Percentiles rank a stretch among this genome's conserved stretches.
Evolutionary conservation across 2,797 vertebrate genomes (phyloP).

Genomic region (Streptopelia turtur): DNA sequence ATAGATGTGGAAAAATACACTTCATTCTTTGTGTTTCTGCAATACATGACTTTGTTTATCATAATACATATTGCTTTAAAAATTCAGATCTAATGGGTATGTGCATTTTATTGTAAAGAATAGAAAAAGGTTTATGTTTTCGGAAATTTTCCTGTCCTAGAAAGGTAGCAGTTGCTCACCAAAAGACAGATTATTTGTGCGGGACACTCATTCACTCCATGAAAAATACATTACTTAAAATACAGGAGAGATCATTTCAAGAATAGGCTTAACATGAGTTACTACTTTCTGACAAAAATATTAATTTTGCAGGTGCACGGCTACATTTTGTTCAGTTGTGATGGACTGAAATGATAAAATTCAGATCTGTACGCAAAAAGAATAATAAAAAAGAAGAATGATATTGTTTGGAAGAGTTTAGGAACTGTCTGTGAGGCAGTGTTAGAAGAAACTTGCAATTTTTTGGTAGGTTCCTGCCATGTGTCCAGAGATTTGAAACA

Average conservation of each 20-base stretch:
- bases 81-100: background rate
- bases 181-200: background rate
- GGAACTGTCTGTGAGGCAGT: background rate
- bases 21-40: background rate
- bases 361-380: background rate
- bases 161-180: background rate
- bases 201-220: background rate
- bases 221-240: background rate
- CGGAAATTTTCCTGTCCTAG: background rate
- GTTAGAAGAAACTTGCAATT: constrained; percentile 36
- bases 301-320: background rate
- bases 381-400: background rate
- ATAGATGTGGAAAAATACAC: background rate
- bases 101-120: background rate
- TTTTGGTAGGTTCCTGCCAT: constrained; percentile 27
- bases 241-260: background rate
- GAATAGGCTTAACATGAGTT: background rate
- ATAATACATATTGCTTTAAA: background rate
- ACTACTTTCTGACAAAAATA: background rate
- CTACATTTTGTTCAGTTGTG: background rate
- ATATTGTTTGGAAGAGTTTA: background rate
- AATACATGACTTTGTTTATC: background rate
- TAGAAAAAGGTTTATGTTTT: background rate
- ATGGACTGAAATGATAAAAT: background rate
- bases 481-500: constrained; percentile 38